Evolutionary conservation across 2,113 vertebrate genomes (phyloP), one percentile per base, ranked within the genome.

Genomic region (Arothron firmamentum): DNA sequence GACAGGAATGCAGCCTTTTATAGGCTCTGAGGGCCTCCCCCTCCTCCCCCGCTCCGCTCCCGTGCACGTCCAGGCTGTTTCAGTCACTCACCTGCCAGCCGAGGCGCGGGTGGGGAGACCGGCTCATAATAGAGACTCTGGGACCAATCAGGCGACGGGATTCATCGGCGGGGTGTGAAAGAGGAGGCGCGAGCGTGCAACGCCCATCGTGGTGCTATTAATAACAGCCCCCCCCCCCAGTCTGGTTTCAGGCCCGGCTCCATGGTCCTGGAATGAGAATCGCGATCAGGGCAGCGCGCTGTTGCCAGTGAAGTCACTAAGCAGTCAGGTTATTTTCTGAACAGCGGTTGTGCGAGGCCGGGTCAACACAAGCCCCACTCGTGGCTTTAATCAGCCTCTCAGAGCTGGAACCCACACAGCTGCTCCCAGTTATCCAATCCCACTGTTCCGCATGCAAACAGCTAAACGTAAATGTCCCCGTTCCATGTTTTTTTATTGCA

Each of bases 51-150:
- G 20, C 50, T 65, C 3, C 20, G 64, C 50, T 58, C 57, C 50
- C 60, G 84, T 93, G 89, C 89, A 59, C 79, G 76, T 82, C 81
- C 83, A 74, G 73, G 82, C 88, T 90, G 65, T 57, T 84, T 75
- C 80, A 89, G 86, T 90, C 91, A 90, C 85, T 85, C 85, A 80
- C 89, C 91, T 92, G 66, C 60, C 13, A 84, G 60, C 85, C 77
- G 85, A 89, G 90, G 82, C 64, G 70, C 19, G 54, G 83, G 80
- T 87, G 84, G 76, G 75, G 65, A 67, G 75, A 76, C 55, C 46
- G 63, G 75, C 67, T 82, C 62, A 81, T 87, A 88, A 86, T 84
- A 83, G 85, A 84, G 77, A 61, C 56, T 48, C 45, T 28, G 12
- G 4, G 28, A 55, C 77, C 76, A 79, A 70, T 82, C 72, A 52